Base-by-base conservation (phyloP, 2,797 vertebrate genomes). In the Tinamus major region DNA sequence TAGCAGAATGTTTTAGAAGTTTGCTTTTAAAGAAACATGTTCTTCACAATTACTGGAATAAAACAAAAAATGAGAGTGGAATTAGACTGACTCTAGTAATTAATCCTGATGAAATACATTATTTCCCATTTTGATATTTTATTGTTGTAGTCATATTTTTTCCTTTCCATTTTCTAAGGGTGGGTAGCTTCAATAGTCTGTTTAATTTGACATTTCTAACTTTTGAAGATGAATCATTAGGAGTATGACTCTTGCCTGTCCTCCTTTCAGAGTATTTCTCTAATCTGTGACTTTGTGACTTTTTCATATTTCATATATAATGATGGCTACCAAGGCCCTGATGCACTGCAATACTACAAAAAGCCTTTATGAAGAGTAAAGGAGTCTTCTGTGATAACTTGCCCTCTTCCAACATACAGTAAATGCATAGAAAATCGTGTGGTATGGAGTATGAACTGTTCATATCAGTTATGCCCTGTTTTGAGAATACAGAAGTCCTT, bases 241-340 rank as follows among this genome's bases (percentile, higher is more conserved):
- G 41, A 96, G 71, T 94, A 93, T 95, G 51, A 75, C 71, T 95
- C 69, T 85, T 46, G 20, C 18, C 42, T 76, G 7, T 64, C 83
- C 1, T 79, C 23, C 26, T 92, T 85, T 86, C 33, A 37, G 79
- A 61, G 48, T 89, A 65, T 88, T 80, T 67, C 33, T 79, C 19
- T 68, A 61, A 64, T 86, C 74, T 90, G 51, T 93, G 61, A 74
- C 35, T 56, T 78, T 90, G 51, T 93, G 61, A 74, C 35, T 56
- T 85, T 46, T 4, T 69, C 4, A 78, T 16, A 37, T 69, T 96
- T 70, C n/a, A 87, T 51, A 51, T 76, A 89, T 93, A 59, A 39
- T 55, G 79, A 59, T 89, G 71, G 33, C 42, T 39, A 27, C 37
- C 53, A 71, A 90, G 17, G 41, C 33, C 12, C 5, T 53, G 23